Evolutionary conservation across 2,888 invertebrate genomes (phyloP).

Genomic region (Scaptomyza flava): DNA sequence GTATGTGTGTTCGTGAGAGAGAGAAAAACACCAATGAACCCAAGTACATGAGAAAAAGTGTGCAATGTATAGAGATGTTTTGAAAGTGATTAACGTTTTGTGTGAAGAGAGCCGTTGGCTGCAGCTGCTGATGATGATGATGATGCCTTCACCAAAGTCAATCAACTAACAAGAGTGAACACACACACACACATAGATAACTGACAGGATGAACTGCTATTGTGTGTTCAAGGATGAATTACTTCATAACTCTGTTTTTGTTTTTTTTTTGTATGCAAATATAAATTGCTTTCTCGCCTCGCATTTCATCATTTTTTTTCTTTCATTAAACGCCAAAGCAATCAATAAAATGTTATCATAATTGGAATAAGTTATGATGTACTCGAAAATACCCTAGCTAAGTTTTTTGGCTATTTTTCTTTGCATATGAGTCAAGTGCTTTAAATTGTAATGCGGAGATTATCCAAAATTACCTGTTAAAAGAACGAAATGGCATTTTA

Average conservation of each 20-base stretch:
- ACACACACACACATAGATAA: not conserved
- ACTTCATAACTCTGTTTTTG: constrained; percentile 4
- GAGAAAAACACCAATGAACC: constrained; percentile 25
- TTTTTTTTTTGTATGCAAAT: constrained; percentile 6
- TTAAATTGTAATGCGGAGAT: not conserved
- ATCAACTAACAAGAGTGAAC: constrained; percentile 44
- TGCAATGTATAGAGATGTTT: constrained; percentile 42
- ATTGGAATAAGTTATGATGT: not conserved
- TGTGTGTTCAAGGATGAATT: constrained; percentile 15
- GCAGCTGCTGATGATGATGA: constrained; percentile 22
- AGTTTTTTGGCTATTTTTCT: not conserved
- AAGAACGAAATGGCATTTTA: constrained; percentile 9
- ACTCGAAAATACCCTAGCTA: constrained; percentile 18
- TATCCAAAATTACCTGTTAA: not conserved
- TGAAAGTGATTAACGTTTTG: constrained; percentile 74
- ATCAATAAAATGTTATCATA: constrained; percentile 25
- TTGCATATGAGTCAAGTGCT: not conserved
- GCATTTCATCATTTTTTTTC: constrained; percentile 5
- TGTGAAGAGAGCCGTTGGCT: constrained; percentile 30
- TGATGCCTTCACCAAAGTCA: constrained; percentile 49
- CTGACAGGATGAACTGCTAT: constrained; percentile 10
- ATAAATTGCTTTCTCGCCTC: constrained; percentile 19
- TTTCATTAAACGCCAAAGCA: constrained; percentile 24
- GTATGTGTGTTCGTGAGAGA: constrained; percentile 1
- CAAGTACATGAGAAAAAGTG: constrained; percentile 42